A percentile compares a stretch with the other conserved stretches of the same genome.
phyloP scores from a whole-genome alignment of 2,113 vertebrate species.

The Laterallus jamaicensis region DNA sequence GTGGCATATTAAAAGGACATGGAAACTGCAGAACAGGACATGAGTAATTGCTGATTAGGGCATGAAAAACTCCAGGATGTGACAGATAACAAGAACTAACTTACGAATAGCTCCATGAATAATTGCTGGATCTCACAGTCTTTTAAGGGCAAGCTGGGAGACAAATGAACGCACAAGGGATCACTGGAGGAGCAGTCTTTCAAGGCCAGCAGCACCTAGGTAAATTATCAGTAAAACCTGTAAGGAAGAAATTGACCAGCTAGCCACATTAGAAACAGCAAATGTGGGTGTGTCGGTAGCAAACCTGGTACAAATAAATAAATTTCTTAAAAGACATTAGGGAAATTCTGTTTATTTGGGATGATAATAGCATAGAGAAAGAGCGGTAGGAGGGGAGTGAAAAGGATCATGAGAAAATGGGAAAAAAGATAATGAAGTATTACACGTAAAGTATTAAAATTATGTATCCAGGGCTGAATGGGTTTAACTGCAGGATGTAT shows the following conservation, averaged over 20 bases:
- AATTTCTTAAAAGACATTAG: too few species aligned
- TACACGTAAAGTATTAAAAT: background rate
- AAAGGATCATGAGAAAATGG: background rate
- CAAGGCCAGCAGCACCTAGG: background rate
- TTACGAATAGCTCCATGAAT: background rate
- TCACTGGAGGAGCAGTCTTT: background rate
- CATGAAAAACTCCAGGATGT: background rate
- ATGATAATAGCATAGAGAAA: background rate
- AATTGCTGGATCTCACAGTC: background rate
- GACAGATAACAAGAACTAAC: background rate
- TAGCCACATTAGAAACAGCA: background rate
- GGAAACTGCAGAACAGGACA: background rate
- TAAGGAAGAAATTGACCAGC: background rate
- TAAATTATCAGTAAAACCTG: background rate
- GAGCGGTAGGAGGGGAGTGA: accelerated
- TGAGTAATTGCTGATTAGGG: background rate
- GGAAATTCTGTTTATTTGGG: background rate
- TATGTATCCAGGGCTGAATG: background rate
- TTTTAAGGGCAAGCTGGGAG: background rate
- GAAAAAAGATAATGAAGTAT: background rate
- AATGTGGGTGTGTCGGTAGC: background rate
- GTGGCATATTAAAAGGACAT: background rate
- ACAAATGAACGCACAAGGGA: background rate
- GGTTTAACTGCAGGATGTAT: background rate
- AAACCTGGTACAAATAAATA: background rate